Evolutionary conservation across 2,797 vertebrate species (phyloP), one percentile per base, ranked within the genome.

Genomic region (Leucoraja ocellata): DNA sequence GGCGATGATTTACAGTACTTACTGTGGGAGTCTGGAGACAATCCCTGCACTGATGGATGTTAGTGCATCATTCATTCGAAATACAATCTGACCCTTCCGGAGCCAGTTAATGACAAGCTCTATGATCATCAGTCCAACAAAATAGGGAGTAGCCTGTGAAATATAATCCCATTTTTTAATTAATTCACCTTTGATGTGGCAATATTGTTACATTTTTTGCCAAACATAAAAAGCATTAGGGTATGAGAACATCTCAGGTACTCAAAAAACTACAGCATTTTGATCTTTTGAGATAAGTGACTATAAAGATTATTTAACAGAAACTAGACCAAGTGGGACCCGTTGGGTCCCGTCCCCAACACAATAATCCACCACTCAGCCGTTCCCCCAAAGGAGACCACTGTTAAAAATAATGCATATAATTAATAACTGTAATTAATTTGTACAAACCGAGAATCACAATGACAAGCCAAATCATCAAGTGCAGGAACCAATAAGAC

Each of bases 1-100:
- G 32, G 23, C 46, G 88, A 46, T 36, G 25, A 71, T 39, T 32
- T 94, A 4, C 80, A 95, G 95, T 93, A 95, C 96, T 97, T 95
- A 98, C 98, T 95, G 93, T 25, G 98, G 98, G 93, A 99, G 95
- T 94, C 95, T 96, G 94, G 98, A 98, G 93, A 98, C 94, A 94
- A 99, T 96, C 6, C 98, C 98, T 7, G 97, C 96, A 32, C 97
- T 97, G 78, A 99, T 0, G 79, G 97, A 98, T 84, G 97, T 97
- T 94, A 98, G 94, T 93, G 96, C 96, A 94, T 98, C 98, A 46
- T 97, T 97, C 94, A 98, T 65, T 88, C 95, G 96, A 93, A 95
- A 94, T 1, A 96, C 86, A 0, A 95, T 93, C 16, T 95, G 95
- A 77, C 95, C 96, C 11, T 95, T 97, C 95, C 94, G 97, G 94